Evolutionary conservation across 2,888 invertebrate species (phyloP).

Genomic region (Megaustenia siamemsis): DNA sequence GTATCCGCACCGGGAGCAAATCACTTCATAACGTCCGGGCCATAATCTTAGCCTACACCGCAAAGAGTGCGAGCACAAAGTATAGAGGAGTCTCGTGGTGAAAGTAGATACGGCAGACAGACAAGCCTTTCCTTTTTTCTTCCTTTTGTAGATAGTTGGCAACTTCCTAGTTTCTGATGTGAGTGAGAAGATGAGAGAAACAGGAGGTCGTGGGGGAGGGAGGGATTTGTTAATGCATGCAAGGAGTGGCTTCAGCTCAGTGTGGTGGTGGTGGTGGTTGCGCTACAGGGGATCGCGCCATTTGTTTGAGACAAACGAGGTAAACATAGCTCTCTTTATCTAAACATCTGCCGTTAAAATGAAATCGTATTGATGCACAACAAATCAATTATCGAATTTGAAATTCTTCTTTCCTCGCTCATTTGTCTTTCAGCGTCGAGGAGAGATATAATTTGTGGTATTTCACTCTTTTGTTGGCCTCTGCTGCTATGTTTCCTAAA

Average conservation of each 20-base stretch:
- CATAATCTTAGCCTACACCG: neutral
- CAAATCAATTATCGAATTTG: no score
- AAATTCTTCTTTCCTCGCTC: no score
- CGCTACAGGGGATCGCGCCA: no score
- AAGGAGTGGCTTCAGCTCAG: conserved; percentile 14
- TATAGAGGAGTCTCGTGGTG: neutral
- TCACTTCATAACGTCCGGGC: neutral
- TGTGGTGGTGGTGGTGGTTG: neutral
- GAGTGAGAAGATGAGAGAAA: neutral
- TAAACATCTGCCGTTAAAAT: no score
- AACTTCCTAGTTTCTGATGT: conserved; percentile 3
- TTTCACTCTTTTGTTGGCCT: no score
- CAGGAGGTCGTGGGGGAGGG: neutral
- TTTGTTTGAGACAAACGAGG: no score
- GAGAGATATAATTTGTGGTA: no score
- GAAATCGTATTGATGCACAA: no score
- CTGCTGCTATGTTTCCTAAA: no score
- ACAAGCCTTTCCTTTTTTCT: no score
- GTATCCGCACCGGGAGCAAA: neutral
- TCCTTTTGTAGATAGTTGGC: neutral
- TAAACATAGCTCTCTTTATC: no score
- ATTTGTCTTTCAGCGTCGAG: no score
- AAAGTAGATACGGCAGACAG: neutral
- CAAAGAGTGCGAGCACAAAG: neutral
- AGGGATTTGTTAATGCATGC: neutral